phyloP scores from a whole-genome alignment of 2,797 vertebrate species.

The Hipposideros larvatus region DNA sequence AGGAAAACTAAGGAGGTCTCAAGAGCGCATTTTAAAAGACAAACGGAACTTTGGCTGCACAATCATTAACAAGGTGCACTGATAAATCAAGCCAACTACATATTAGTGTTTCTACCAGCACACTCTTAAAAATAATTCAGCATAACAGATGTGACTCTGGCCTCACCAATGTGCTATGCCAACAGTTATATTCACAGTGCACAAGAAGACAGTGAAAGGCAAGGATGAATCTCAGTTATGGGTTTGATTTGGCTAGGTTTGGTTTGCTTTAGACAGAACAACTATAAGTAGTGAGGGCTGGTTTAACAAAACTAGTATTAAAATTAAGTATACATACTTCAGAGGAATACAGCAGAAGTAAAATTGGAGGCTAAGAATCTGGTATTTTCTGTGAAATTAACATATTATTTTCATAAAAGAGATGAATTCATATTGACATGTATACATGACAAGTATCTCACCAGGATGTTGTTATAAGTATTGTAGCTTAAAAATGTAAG shows the following conservation, averaged over 20 bases:
- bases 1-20: constrained; percentile 10
- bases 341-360: background rate
- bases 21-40: background rate
- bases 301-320: background rate
- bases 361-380: background rate
- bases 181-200: background rate
- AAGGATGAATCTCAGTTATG: background rate
- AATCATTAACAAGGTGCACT: background rate
- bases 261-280: background rate
- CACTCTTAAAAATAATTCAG: background rate
- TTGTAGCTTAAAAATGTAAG: background rate
- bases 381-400: constrained; percentile 12
- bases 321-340: background rate
- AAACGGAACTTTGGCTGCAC: background rate
- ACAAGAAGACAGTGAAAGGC: background rate
- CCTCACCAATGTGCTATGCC: background rate
- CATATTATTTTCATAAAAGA: background rate
- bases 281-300: background rate
- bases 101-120: background rate
- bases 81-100: background rate
- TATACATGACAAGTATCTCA: background rate
- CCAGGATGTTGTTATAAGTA: background rate
- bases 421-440: background rate
- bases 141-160: background rate
- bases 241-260: background rate